Conservation (phyloP, 2,797 vertebrate genomes). For the Rhincodon typus region DNA sequence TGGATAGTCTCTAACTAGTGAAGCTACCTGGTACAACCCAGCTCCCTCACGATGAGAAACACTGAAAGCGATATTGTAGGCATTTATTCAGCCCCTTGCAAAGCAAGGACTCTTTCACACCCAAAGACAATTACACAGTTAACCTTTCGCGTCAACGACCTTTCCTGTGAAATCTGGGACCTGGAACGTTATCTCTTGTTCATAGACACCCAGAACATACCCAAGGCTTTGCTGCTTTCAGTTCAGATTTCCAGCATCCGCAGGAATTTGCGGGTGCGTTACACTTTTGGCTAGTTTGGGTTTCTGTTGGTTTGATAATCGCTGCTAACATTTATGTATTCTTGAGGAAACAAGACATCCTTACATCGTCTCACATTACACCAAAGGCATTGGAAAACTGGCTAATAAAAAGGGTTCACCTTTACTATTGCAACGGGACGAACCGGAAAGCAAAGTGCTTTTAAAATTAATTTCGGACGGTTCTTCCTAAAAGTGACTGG, state of each 20-base stretch:
- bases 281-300: not conserved
- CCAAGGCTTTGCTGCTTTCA: not conserved
- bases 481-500: not conserved
- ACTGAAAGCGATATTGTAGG: not conserved
- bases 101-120: not conserved
- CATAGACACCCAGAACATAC: not conserved
- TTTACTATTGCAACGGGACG: not conserved
- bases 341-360: too few relatives aligned
- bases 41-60: not conserved
- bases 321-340: not conserved
- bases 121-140: not conserved
- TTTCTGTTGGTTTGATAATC: not conserved
- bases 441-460: not conserved
- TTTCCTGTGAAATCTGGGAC: not conserved
- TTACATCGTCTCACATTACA: too few relatives aligned
- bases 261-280: not conserved
- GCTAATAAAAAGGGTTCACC: not conserved
- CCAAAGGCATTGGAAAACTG: not conserved
- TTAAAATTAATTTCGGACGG: not conserved
- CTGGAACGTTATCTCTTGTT: not conserved
- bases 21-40: not conserved
- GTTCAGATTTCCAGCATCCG: not conserved
- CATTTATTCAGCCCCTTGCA: not conserved
- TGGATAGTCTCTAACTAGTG: not conserved
- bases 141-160: not conserved